Percentiles rank a stretch among this genome's conserved stretches.
Conservation (phyloP, 1,140 invertebrate species). For the Homalodisca vitripennis region DNA sequence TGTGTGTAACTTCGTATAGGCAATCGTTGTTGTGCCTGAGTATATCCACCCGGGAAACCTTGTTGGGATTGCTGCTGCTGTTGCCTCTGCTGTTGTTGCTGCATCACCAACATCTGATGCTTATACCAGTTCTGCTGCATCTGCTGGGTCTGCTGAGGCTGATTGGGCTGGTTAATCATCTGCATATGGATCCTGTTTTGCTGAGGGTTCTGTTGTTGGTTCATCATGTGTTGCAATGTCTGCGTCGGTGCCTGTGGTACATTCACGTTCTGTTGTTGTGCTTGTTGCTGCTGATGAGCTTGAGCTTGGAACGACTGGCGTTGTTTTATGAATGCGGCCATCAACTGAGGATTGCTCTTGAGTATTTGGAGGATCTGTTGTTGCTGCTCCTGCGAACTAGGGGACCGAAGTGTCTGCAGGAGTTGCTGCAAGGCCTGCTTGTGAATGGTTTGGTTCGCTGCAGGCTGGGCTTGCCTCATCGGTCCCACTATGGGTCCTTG, state of each 20-base stretch:
- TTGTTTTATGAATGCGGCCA: constrained; percentile 96
- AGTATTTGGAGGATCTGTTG: constrained; percentile 90
- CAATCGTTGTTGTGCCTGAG: constrained; percentile 48
- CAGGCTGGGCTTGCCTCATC: constrained; percentile 29
- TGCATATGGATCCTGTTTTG: constrained; percentile 50
- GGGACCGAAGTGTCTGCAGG: constrained; percentile 84
- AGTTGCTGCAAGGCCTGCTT: constrained; percentile 86
- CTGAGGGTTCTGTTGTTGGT: constrained; percentile 45
- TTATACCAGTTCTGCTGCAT: constrained; percentile 54
- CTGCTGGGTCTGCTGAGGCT: constrained; percentile 52
- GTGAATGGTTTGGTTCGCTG: constrained; percentile 44
- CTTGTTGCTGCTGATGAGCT: constrained; percentile 45
- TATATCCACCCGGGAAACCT: constrained; percentile 43
- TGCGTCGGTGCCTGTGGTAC: constrained; percentile 45
- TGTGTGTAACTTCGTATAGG: constrained; percentile 47
- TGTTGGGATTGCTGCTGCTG: constrained; percentile 54
- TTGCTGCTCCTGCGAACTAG: constrained; percentile 89
- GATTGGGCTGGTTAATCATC: constrained; percentile 51
- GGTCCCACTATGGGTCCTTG: constrained; percentile 45
- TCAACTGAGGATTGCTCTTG: constrained; percentile 91
- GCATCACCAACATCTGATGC: constrained; percentile 55
- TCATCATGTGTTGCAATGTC: constrained; percentile 44
- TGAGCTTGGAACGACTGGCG: constrained; percentile 59
- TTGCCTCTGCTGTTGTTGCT: constrained; percentile 52
- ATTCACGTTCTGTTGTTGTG: constrained; percentile 40